Conservation (phyloP, 2,888 invertebrate genomes). For the Napeogenes inachia region DNA sequence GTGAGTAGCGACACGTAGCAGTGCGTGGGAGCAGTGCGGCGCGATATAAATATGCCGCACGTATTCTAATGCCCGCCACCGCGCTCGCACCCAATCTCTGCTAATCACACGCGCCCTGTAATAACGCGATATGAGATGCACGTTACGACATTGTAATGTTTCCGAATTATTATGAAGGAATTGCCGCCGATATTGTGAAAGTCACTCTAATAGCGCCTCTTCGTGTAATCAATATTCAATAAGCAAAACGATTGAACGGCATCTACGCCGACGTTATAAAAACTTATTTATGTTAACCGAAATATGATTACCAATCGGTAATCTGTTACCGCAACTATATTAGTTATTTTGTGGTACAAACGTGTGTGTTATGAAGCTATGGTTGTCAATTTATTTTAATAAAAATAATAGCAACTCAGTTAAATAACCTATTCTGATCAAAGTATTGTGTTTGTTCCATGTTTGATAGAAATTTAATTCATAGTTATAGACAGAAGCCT, state of each 20-base stretch:
- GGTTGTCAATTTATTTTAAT: background rate
- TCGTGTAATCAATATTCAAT: constrained; percentile 26
- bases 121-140: constrained; percentile 33
- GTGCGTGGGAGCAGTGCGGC: constrained; percentile 29
- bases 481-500: background rate
- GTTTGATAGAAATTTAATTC: constrained; percentile 14
- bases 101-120: constrained; percentile 35
- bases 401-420: too few species aligned
- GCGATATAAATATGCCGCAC: constrained; percentile 33
- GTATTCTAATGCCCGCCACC: constrained; percentile 36
- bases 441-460: too few species aligned
- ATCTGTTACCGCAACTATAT: background rate
- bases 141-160: constrained; percentile 25
- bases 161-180: constrained; percentile 20
- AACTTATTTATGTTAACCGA: constrained; percentile 16
- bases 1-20: constrained; percentile 15
- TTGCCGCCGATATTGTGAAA: constrained; percentile 16
- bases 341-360: background rate
- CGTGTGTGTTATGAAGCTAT: background rate
- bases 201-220: constrained; percentile 11
- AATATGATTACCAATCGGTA: constrained; percentile 3
- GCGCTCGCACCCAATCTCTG: constrained; percentile 31
- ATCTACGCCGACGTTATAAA: constrained; percentile 2
- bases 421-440: too few species aligned
- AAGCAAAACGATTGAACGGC: constrained; percentile 16